Conservation (phyloP, 1,140 invertebrate genomes). For the Psix sp. region DNA sequence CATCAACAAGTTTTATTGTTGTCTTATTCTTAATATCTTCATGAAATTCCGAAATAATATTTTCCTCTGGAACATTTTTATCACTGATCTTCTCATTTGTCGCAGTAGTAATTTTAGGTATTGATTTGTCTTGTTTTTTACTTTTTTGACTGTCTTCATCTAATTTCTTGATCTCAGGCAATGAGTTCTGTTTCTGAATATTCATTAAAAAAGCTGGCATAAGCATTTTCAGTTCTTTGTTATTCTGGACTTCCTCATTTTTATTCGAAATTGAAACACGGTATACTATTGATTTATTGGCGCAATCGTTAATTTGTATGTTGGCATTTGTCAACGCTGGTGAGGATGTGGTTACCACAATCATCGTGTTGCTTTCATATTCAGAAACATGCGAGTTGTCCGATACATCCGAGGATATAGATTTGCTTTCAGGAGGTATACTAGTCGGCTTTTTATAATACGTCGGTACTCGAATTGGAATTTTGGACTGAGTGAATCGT, state of each 20-base stretch:
- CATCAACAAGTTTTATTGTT: too few relatives aligned
- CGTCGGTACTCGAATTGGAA: conserved; percentile 30
- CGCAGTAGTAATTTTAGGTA: too few relatives aligned
- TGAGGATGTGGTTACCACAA: conserved; percentile 36
- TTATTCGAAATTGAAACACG: conserved; percentile 17
- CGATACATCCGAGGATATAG: conserved; percentile 5
- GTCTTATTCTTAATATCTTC: too few relatives aligned
- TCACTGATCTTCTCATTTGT: too few relatives aligned
- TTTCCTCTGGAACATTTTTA: too few relatives aligned
- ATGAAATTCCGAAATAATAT: too few relatives aligned
- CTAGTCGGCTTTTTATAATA: background rate
- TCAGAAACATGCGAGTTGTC: conserved; percentile 51
- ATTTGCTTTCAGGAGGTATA: conserved; percentile 15
- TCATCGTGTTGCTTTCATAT: conserved; percentile 45
- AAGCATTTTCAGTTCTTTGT: conserved; percentile 6
- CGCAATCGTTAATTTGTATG: background rate
- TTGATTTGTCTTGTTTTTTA: too few relatives aligned
- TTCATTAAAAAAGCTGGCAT: conserved; percentile 28
- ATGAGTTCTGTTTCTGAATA: conserved; percentile 10
- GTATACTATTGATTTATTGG: conserved; percentile 7
- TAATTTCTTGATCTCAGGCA: background rate
- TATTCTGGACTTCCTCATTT: conserved; percentile 1
- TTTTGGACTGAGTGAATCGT: conserved; percentile 18
- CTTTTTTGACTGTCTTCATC: background rate
- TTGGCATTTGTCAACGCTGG: background rate